Conservation (phyloP, 1,140 invertebrate species). For the Frieseomelitta varia region DNA sequence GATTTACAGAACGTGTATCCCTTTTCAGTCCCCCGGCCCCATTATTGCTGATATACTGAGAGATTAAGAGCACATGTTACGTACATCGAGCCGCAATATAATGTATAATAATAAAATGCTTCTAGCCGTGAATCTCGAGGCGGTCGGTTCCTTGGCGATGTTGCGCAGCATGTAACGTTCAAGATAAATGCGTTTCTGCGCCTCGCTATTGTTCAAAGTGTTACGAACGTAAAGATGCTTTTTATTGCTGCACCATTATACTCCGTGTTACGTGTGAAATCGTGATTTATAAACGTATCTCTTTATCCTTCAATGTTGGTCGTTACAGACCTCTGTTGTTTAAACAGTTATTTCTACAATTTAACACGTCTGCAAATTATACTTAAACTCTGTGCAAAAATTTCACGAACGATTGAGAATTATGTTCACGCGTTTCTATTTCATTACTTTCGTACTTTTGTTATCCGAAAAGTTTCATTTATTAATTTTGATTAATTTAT, state of each 20-base stretch:
- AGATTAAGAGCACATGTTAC: conserved; percentile 81
- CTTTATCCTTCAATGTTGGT: not conserved
- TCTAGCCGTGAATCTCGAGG: conserved; percentile 60
- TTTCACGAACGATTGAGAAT: not conserved
- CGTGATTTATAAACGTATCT: not conserved
- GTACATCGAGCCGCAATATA: conserved; percentile 68
- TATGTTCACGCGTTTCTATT: not conserved
- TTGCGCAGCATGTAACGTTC: conserved; percentile 52
- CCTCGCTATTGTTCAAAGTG: not conserved
- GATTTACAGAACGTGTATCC: conserved; percentile 56
- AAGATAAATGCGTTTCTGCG: conserved; percentile 56
- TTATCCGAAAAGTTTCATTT: too few species aligned
- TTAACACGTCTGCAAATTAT: not conserved
- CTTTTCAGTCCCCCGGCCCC: conserved; percentile 54
- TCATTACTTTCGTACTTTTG: not conserved
- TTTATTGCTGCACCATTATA: conserved; percentile 3
- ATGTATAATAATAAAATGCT: conserved; percentile 67
- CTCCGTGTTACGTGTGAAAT: not conserved
- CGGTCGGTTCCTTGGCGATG: conserved; percentile 62
- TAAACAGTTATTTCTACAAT: not conserved
- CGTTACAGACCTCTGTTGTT: too few species aligned
- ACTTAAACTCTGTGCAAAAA: too few species aligned
- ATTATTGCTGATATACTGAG: conserved; percentile 76
- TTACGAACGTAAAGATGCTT: not conserved
- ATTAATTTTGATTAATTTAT: too few species aligned